Conservation (phyloP, 2,888 invertebrate species). For the Lacanobia oleracea region DNA sequence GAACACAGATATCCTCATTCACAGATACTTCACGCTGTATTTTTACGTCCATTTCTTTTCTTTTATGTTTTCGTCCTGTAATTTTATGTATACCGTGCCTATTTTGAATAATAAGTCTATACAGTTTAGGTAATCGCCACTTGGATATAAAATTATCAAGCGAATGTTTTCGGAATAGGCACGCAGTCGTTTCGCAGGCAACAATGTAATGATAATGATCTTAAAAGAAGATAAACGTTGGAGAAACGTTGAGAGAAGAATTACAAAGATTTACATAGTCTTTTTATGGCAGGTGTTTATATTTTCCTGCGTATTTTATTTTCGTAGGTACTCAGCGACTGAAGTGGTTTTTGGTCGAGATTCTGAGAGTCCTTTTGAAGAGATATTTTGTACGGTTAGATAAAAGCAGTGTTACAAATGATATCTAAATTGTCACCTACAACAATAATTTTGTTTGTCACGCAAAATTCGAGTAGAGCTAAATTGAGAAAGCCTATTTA, state of each 20-base stretch:
- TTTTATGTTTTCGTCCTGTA: slow-evolving; percentile 58
- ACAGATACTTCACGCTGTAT: slow-evolving; percentile 57
- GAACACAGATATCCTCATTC: slow-evolving; percentile 53
- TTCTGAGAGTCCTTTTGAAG: slow-evolving; percentile 21
- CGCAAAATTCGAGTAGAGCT: slow-evolving; percentile 17
- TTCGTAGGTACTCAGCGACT: slow-evolving; percentile 29
- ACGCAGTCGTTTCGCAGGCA: slow-evolving; percentile 49
- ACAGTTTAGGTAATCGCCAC: slow-evolving; percentile 58
- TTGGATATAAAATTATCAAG: slow-evolving; percentile 65
- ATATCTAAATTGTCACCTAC: slow-evolving; percentile 9
- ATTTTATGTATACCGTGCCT: slow-evolving; percentile 62
- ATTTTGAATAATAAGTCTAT: slow-evolving; percentile 68
- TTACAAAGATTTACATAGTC: slow-evolving; percentile 59
- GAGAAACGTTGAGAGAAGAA: slow-evolving; percentile 50
- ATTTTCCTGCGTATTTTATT: slow-evolving; percentile 50
- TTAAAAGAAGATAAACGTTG: slow-evolving; percentile 55
- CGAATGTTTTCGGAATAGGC: slow-evolving; percentile 62
- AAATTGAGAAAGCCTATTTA: slow-evolving; percentile 32
- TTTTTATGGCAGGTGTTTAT: slow-evolving; percentile 55
- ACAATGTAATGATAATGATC: slow-evolving; percentile 64
- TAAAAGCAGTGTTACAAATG: slow-evolving; percentile 29
- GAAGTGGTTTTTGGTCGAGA: slow-evolving; percentile 25
- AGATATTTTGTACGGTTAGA: slow-evolving; percentile 22
- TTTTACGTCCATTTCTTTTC: slow-evolving; percentile 55
- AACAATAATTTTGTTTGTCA: slow-evolving; percentile 12